These are phyloP conservation scores for Istiophorus platypterus DNA, from an alignment of 2,113 vertebrate genomes.

Conservation along the genomic window DNA sequence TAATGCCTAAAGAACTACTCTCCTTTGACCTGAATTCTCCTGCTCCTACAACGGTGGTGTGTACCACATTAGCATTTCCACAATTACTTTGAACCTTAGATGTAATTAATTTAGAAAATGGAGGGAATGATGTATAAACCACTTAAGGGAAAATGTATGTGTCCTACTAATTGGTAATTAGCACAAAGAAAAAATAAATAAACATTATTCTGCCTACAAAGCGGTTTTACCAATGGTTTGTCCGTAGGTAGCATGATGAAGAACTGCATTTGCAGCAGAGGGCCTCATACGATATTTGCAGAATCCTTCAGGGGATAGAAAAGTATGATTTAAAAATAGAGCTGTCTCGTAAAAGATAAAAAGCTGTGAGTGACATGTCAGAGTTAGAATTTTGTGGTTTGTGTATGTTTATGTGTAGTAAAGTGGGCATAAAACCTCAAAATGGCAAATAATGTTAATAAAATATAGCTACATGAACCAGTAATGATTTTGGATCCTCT, in stretches of 20 bases:
- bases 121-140: slow-evolving; percentile 61
- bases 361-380: slow-evolving; percentile 28
- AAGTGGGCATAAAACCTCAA: background rate
- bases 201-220: slow-evolving; percentile 49
- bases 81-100: slow-evolving; percentile 63
- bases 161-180: slow-evolving; percentile 74
- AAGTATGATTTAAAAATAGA: slow-evolving; percentile 34
- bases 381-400: no score
- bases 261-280: slow-evolving; percentile 11
- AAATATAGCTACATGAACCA: background rate
- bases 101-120: slow-evolving; percentile 76
- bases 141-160: slow-evolving; percentile 70
- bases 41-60: slow-evolving; percentile 52
- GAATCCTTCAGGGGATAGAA: slow-evolving; percentile 11
- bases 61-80: slow-evolving; percentile 72
- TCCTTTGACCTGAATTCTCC: slow-evolving; percentile 72
- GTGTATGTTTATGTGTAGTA: background rate
- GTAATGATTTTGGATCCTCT: background rate
- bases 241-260: slow-evolving; percentile 28
- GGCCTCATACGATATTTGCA: background rate
- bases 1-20: slow-evolving; percentile 41
- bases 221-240: slow-evolving; percentile 35
- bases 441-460: slow-evolving; percentile 9
- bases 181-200: slow-evolving; percentile 48
- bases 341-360: slow-evolving; percentile 6